Evolutionary conservation across 92 coral and sea anemone species (phyloP).

Genomic region (Porites evermanni): DNA sequence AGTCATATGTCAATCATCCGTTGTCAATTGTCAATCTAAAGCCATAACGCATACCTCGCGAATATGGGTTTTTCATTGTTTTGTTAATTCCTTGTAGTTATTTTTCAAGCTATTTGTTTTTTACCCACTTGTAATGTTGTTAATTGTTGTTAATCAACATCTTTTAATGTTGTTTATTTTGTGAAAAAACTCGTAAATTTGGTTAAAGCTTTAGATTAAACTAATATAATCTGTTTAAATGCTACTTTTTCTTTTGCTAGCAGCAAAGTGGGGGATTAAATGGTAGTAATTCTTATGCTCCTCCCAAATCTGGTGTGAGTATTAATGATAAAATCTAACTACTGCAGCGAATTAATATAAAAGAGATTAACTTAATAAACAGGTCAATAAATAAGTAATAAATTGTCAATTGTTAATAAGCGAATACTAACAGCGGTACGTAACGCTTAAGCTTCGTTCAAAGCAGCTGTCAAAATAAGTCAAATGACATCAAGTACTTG

Average conservation of each 20-base stretch:
- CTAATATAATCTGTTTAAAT: constrained; percentile 3
- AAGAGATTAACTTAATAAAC: not conserved
- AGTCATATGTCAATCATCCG: not conserved
- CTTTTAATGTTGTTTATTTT: not conserved
- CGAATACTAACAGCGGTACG: no score
- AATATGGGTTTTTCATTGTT: no score
- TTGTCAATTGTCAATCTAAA: not conserved
- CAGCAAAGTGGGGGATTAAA: constrained; percentile 15
- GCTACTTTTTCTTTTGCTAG: constrained; percentile 29
- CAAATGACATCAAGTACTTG: no score
- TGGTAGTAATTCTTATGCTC: constrained; percentile 13
- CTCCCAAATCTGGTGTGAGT: constrained; percentile 41
- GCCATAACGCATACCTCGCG: not conserved
- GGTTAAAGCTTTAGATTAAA: not conserved
- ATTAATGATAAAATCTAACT: constrained; percentile 1
- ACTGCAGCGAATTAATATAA: not conserved
- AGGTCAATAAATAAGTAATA: not conserved
- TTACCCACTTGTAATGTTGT: no score
- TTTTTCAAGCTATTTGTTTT: not conserved
- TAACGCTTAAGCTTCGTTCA: no score
- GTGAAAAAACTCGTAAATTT: no score
- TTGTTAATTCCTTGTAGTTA: not conserved
- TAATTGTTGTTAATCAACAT: not conserved
- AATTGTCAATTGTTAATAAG: no score
- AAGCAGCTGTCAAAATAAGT: no score